These are phyloP conservation scores for Bombus pascuorum DNA, from an alignment of 1,140 invertebrate species.

Conservation along the genomic window DNA sequence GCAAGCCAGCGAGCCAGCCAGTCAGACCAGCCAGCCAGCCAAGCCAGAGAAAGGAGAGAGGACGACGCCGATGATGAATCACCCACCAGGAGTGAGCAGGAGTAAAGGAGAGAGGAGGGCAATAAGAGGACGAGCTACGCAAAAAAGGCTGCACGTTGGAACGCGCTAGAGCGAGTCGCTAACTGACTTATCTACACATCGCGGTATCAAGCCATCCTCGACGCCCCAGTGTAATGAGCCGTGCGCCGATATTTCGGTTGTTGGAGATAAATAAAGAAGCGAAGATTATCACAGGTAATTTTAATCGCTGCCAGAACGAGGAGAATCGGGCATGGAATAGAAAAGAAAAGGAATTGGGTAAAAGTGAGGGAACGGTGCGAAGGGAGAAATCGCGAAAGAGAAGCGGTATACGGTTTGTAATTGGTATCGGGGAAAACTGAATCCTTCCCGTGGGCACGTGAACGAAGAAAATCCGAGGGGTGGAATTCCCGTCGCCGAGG, in stretches of 20 bases:
- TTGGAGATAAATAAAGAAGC: neutral
- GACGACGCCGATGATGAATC: slow-evolving; percentile 80
- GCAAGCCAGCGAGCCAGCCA: slow-evolving; percentile 49
- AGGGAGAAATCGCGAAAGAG: neutral
- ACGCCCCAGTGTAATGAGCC: slow-evolving; percentile 18
- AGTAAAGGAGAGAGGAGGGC: slow-evolving; percentile 67
- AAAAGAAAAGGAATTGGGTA: neutral
- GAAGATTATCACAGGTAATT: no score
- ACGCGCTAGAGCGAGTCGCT: slow-evolving; percentile 81
- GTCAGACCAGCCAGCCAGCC: slow-evolving; percentile 50
- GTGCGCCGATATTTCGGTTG: slow-evolving; percentile 21
- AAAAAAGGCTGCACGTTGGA: slow-evolving; percentile 76
- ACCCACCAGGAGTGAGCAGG: slow-evolving; percentile 72
- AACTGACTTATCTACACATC: slow-evolving; percentile 80
- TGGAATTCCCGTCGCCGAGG: slow-evolving; percentile 57
- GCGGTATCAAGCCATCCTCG: slow-evolving; percentile 34
- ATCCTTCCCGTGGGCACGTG: slow-evolving; percentile 66
- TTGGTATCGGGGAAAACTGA: slow-evolving; percentile 60
- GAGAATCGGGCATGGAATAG: accelerated
- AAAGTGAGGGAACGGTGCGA: neutral
- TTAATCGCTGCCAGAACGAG: neutral
- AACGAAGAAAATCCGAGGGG: slow-evolving; percentile 53
- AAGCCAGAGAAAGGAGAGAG: slow-evolving; percentile 73
- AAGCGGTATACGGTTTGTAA: slow-evolving; percentile 23
- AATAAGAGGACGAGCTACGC: slow-evolving; percentile 73